Conservation (phyloP, 2,797 vertebrate genomes). For the Enteromius thamalakanensis region DNA sequence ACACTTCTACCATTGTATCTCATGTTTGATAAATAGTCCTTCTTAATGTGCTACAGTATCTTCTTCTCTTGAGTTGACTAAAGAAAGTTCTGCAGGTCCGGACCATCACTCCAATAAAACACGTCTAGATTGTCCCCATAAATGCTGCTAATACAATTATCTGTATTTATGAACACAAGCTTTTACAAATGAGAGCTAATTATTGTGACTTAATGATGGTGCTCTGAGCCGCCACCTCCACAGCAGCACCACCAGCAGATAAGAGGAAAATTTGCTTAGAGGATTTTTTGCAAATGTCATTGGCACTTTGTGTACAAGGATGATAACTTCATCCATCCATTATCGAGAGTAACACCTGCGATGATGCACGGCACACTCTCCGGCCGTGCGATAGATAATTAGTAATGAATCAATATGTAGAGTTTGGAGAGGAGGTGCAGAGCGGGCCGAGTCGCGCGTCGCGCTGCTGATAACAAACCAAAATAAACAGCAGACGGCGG, state of each 20-base stretch:
- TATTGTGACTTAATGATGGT: constrained; percentile 80
- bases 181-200: constrained; percentile 83
- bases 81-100: constrained; percentile 8
- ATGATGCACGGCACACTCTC: constrained; percentile 70
- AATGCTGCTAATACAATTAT: constrained; percentile 74
- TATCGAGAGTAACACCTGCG: constrained; percentile 84
- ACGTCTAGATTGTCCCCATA: constrained; percentile 62
- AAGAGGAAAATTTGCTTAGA: constrained; percentile 77
- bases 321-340: constrained; percentile 86
- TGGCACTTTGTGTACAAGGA: constrained; percentile 74
- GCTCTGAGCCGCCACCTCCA: constrained; percentile 69
- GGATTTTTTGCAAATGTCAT: constrained; percentile 86
- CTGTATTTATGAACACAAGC: constrained; percentile 76
- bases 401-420: constrained; percentile 70
- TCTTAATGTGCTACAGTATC: neutral
- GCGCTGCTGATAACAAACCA: constrained; percentile 49
- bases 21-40: neutral
- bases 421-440: constrained; percentile 45
- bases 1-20: neutral
- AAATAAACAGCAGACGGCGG: constrained; percentile 55
- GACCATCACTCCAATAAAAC: constrained; percentile 26
- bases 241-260: constrained; percentile 69
- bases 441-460: constrained; percentile 32
- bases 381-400: constrained; percentile 66
- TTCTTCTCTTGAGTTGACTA: neutral